These are phyloP conservation scores for Pseudomyrmex concolor DNA, from an alignment of 1,140 invertebrate species.

Conservation along the genomic window DNA sequence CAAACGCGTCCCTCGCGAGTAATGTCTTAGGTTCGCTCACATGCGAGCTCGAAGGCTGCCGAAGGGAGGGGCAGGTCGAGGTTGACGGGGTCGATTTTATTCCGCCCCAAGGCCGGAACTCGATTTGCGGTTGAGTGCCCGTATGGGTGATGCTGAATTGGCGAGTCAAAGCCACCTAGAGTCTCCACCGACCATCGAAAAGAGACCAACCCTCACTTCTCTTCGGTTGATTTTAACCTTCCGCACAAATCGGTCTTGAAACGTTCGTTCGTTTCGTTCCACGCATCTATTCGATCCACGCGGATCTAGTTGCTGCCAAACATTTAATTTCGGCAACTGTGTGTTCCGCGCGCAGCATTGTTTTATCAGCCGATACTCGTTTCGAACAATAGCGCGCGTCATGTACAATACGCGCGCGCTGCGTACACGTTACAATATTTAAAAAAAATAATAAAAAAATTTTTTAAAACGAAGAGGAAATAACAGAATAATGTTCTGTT, in stretches of 20 bases:
- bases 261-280: slow-evolving; percentile 33
- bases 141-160: slow-evolving; percentile 82
- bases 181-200: slow-evolving; percentile 31
- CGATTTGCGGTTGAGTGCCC: slow-evolving; percentile 81
- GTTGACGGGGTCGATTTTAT: slow-evolving; percentile 77
- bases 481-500: neutral
- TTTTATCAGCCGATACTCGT: slow-evolving; percentile 1
- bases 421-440: neutral
- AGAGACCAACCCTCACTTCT: slow-evolving; percentile 39
- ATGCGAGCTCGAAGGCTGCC: slow-evolving; percentile 69
- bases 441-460: neutral
- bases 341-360: neutral
- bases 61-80: slow-evolving; percentile 10
- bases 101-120: slow-evolving; percentile 78
- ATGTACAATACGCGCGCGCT: neutral
- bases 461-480: too few relatives aligned
- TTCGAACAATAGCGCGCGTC: neutral
- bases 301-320: neutral
- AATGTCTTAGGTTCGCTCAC: slow-evolving; percentile 79
- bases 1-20: slow-evolving; percentile 80
- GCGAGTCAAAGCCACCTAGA: slow-evolving; percentile 73
- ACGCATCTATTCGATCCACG: slow-evolving; percentile 33
- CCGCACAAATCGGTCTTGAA: neutral
- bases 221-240: slow-evolving; percentile 1
- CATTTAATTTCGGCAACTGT: neutral